Conservation (phyloP, 2,113 vertebrate genomes). For the Spheniscus mendiculus region DNA sequence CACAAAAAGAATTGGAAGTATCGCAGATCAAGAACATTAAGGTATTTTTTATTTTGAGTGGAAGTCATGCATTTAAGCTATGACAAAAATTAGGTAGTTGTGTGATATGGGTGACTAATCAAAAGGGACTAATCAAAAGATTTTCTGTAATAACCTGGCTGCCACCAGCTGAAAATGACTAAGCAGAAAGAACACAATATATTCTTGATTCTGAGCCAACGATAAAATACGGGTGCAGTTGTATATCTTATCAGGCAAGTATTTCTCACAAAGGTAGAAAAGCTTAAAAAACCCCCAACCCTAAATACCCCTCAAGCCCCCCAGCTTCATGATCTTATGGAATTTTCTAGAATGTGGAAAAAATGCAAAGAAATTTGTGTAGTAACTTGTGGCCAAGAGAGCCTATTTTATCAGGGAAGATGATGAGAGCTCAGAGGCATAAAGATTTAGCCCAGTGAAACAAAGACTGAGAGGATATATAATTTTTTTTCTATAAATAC, state of each 20-base stretch:
- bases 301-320: not conserved
- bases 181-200: not conserved
- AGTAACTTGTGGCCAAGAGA: not conserved
- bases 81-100: not conserved
- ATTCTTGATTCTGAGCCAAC: not conserved
- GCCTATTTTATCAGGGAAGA: not conserved
- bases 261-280: not conserved
- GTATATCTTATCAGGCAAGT: not conserved
- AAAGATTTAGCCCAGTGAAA: not conserved
- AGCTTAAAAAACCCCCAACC: fast-evolving
- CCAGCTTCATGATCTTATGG: not conserved
- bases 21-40: fast-evolving
- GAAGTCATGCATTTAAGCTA: not conserved
- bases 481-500: conserved; percentile 35
- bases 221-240: not conserved
- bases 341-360: not conserved
- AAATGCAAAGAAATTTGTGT: not conserved
- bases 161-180: not conserved
- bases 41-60: not conserved
- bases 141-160: not conserved
- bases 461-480: not conserved
- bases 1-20: not conserved
- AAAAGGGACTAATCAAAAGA: not conserved
- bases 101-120: not conserved
- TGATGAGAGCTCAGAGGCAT: not conserved